A percentile compares a stretch with the other conserved stretches of the same genome.
phyloP scores from a whole-genome alignment of 2,888 invertebrate species.

The Zootermopsis nevadensis region DNA sequence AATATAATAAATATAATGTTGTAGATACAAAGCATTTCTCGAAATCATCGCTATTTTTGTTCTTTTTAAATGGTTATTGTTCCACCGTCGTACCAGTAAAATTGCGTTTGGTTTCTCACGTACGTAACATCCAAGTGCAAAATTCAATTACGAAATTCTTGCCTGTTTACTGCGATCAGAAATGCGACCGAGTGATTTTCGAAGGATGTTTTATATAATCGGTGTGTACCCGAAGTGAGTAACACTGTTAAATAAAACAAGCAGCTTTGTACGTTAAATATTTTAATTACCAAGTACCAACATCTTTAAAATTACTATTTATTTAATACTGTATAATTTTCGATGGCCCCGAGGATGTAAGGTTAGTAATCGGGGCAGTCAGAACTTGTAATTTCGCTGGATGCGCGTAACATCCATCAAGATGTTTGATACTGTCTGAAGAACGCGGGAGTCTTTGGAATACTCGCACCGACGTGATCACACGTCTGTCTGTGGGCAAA shows the following conservation, averaged over 20 bases:
- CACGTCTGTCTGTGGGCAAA: neutral
- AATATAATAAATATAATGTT: neutral
- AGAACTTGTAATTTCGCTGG: conserved; percentile 35
- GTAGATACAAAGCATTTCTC: neutral
- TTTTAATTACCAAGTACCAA: conserved; percentile 43
- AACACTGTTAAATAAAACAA: neutral
- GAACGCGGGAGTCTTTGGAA: neutral
- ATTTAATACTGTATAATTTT: conserved; percentile 48
- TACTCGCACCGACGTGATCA: no score
- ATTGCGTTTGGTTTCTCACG: neutral
- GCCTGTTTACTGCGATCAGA: neutral
- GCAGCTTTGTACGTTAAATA: conserved; percentile 36
- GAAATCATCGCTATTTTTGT: neutral
- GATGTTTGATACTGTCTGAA: conserved; percentile 44
- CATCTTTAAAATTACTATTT: conserved; percentile 42
- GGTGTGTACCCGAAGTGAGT: neutral
- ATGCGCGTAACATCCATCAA: conserved; percentile 45
- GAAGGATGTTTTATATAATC: no score
- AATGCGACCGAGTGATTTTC: neutral
- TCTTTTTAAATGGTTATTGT: no score
- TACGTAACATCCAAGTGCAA: neutral
- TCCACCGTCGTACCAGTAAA: neutral
- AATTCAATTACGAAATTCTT: neutral
- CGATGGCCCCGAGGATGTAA: neutral
- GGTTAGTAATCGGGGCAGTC: conserved; percentile 2